A percentile compares a stretch with the other conserved stretches of the same genome.
Evolutionary conservation across 2,888 invertebrate genomes (phyloP).

Genomic region (Ctenicera cuprea): DNA sequence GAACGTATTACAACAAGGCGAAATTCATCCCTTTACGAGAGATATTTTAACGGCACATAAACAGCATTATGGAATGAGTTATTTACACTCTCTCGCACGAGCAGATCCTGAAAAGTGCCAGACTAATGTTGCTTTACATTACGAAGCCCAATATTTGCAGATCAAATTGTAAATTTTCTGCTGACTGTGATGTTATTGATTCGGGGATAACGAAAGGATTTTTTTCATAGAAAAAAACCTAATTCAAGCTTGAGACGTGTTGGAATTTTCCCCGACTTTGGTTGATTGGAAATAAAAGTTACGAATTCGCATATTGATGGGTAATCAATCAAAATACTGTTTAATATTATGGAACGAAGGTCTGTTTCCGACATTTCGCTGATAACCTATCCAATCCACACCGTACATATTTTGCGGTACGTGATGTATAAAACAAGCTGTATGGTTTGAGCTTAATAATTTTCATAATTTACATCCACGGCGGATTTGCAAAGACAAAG

Average conservation of each 20-base stretch:
- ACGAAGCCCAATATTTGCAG: constrained; percentile 32
- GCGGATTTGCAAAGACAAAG: not conserved
- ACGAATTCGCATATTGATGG: constrained; percentile 10
- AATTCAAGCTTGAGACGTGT: not conserved
- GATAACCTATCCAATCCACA: not conserved
- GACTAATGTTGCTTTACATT: constrained; percentile 35
- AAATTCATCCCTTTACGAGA: not conserved
- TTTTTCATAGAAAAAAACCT: not conserved
- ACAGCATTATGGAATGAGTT: constrained; percentile 14
- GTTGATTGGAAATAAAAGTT: constrained; percentile 1
- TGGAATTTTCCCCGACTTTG: not conserved
- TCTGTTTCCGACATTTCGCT: constrained; percentile 20
- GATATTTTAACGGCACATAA: constrained; percentile 4
- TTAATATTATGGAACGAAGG: constrained; percentile 12
- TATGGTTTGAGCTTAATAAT: not conserved
- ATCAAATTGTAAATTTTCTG: constrained; percentile 25
- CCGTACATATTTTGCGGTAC: not conserved
- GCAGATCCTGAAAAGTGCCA: constrained; percentile 29
- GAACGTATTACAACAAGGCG: not conserved
- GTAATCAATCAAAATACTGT: constrained; percentile 23
- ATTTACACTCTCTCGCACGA: constrained; percentile 14
- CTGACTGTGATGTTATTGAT: constrained; percentile 20
- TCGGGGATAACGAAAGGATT: constrained; percentile 1
- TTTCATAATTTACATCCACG: not conserved
- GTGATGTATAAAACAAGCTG: not conserved